phyloP scores from a whole-genome alignment of 2,797 vertebrate species.

The Melanotaenia nigrans region DNA sequence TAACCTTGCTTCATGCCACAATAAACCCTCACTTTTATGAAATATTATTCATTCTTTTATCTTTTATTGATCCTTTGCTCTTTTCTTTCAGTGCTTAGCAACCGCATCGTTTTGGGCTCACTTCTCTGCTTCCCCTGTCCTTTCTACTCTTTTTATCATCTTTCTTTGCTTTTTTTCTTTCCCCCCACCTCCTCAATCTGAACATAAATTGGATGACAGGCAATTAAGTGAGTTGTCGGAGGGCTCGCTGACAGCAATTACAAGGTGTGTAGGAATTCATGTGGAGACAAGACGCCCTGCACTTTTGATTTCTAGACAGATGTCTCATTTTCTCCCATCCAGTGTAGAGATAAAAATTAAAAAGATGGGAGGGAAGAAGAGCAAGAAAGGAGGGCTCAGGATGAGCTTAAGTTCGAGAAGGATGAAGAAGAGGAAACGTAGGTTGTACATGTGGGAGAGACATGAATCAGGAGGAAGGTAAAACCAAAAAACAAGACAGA shows the following conservation, averaged over 20 bases:
- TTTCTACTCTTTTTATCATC: slow-evolving; percentile 46
- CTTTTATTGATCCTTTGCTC: slow-evolving; percentile 12
- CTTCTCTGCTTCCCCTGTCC: slow-evolving; percentile 28
- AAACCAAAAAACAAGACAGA: background rate
- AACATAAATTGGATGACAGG: slow-evolving; percentile 69
- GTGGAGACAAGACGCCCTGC: slow-evolving; percentile 57
- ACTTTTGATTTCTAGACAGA: slow-evolving; percentile 60
- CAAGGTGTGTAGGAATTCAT: slow-evolving; percentile 76
- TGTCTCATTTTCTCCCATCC: slow-evolving; percentile 47
- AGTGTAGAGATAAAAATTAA: slow-evolving; percentile 25
- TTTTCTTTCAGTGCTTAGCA: slow-evolving; percentile 39
- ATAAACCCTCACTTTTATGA: slow-evolving; percentile 36
- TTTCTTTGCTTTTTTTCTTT: slow-evolving; percentile 17
- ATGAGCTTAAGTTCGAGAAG: background rate
- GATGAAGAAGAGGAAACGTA: slow-evolving; percentile 5
- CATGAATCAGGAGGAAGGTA: slow-evolving; percentile 12
- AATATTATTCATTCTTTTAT: slow-evolving; percentile 29
- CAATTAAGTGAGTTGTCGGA: slow-evolving; percentile 78
- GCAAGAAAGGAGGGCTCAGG: slow-evolving; percentile 24
- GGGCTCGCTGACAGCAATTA: slow-evolving; percentile 77
- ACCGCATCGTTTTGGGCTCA: slow-evolving; percentile 25
- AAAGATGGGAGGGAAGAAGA: slow-evolving; percentile 15
- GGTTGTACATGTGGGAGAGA: slow-evolving; percentile 14
- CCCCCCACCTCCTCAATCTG: slow-evolving; percentile 44
- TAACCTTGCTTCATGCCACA: slow-evolving; percentile 14